Base-by-base conservation (phyloP, 2,113 vertebrate species). In the Corydoras sp. region DNA sequence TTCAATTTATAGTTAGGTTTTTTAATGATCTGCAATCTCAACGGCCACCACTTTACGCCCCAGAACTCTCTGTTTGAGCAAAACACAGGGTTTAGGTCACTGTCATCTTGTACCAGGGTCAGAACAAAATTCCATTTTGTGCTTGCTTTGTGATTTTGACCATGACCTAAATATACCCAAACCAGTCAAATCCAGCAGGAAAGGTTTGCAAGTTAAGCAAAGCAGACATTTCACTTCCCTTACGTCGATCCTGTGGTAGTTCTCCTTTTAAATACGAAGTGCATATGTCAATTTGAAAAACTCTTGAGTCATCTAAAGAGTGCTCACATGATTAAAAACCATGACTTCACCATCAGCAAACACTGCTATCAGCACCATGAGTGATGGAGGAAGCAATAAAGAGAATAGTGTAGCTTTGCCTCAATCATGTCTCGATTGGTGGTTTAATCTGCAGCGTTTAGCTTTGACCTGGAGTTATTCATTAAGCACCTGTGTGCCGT, bases 361-460 rank as follows among this genome's bases (percentile, higher is more conserved):
- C 31, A 48, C 67, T 24, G 63, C 31, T 73, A 76, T 73, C 75
- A 59, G 70, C 62, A 9, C 13, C 13, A 10, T 62, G 58, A 65
- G 72, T 66, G 53, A 73, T 66, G 54, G 62, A 32, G 62, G 74
- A 79, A 76, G 71, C 53, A 65, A 79, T 79, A 69, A 72, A 66
- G 53, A 68, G 48, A 60, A 64, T 3, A 55, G 29, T n/a, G 55
- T 32, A 29, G 35, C 55, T 32, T 51, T 18, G 62, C 13, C 13
- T 24, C 54, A 68, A 48, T 74, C 50, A 14, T 68, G 13, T 3
- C 3, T 51, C 58, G 10, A 62, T 68, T 74, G 59, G 58, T 60
- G 11, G 30, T 32, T 9, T 8, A 48, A 10, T 8, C 3, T 15
- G 35, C 9, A 18, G 58, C 6, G 2, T 13, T 5, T 74, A 32